Evolutionary conservation across 2,113 vertebrate genomes (phyloP).

Genomic region (Sinosuthora webbiana): DNA sequence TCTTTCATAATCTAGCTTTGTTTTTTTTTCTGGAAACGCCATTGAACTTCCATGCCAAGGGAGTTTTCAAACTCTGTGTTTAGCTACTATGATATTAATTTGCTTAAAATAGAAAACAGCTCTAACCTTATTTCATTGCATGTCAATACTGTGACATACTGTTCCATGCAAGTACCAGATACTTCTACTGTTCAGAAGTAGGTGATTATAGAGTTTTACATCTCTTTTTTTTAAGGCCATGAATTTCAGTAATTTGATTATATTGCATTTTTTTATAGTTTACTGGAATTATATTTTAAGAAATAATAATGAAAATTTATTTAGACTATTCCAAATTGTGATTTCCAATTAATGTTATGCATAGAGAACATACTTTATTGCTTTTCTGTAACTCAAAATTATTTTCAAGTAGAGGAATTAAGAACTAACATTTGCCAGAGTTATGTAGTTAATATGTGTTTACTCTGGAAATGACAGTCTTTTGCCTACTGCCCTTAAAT

Average conservation of each 20-base stretch:
- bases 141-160: neutral
- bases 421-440: neutral
- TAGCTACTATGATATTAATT: neutral
- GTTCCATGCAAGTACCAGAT: neutral
- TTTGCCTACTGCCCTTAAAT: constrained; percentile 42
- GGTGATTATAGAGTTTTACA: neutral
- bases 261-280: neutral
- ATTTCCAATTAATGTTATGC: neutral
- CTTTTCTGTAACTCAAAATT: neutral
- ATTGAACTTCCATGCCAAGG: neutral
- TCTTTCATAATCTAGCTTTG: neutral
- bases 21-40: neutral
- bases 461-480: neutral
- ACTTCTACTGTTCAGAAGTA: neutral
- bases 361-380: neutral
- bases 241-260: neutral
- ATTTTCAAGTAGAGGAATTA: neutral
- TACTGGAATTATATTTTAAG: neutral
- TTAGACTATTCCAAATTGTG: neutral
- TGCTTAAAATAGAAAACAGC: neutral
- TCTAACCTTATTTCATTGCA: neutral
- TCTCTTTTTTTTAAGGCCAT: neutral
- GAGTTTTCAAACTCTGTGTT: neutral
- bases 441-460: neutral
- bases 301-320: neutral